Base-by-base conservation (phyloP, 1,140 invertebrate species). In the Halictus rubicundus region DNA sequence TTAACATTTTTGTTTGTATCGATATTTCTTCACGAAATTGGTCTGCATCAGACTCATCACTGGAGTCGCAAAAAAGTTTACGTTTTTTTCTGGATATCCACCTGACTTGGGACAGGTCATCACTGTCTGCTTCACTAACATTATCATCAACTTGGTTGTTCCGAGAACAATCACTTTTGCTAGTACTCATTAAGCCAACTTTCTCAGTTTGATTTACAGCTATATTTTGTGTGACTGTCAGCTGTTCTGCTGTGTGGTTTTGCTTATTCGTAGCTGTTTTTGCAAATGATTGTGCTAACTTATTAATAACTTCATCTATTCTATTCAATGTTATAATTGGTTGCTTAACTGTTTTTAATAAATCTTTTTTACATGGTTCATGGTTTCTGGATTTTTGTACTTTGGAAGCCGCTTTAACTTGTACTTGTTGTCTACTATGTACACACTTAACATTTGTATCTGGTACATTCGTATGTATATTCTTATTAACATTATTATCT, bases 301-400 rank as follows among this genome's bases (percentile, higher is more conserved):
- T 78, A 64, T 78, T 27, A 39, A 72, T 72, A 8, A 78, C 49
- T 19, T 64, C 14, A 9, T 78, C 69, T 72, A 78, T 72, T 64
- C 60, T 78, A 23, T n/a, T 46, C 32, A 78, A 42, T 64, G 32
- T 54, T 57, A 78, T 37, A 2, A 16, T 32, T n/a, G 76, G 76
- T 3, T 78, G 76, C 1, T 64, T 78, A 52, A 57, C 7, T 10
- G 6, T 4, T 23, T 32, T 52, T 14, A 71, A 39, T n/a, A 57
- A 27, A 57, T 61, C 10, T 4, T 39, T 21, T 39, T 3, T 16
- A 49, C 21, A 0, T 1, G 2, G 21, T 2, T 54, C 27, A 9
- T 23, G 21, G 0, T 42, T 39, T 5, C 1, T 6, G n/a, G 8
- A 21, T 14, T 0, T 37, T 19, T 8, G 16, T 63, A 8, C 19